Evolutionary conservation across 2,888 invertebrate genomes (phyloP), one percentile per base, ranked within the genome.

Genomic region (Formica aserva): DNA sequence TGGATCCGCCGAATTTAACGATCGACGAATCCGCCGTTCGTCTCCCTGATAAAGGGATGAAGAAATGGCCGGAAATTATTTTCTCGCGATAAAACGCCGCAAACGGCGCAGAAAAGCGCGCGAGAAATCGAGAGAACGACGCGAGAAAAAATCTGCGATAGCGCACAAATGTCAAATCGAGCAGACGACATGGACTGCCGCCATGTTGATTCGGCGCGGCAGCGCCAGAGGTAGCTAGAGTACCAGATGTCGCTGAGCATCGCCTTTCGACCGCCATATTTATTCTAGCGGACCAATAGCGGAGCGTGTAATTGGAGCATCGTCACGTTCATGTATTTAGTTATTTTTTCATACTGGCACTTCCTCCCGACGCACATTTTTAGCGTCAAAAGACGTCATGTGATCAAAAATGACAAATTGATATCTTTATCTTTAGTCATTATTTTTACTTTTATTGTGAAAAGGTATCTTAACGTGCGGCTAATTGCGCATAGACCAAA

Each of bases 101-200:
- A 26, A 26, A 26, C 1, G 22, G 0, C 29, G 18, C 4, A 3
- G 41, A 3, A 13, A 32, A 2, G 29, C 29, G n/a, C 26, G 60
- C n/a, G 32, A 13, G 45, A 66, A 22, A 22, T 41, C 22, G 52
- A 52, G n/a, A 8, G 18, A 52, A 22, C 6, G 75, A 13, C 41
- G 3, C 45, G 41, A 22, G 45, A 18, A 18, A 45, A 26, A 22
- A 48, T 22, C 13, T 3, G 32, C 75, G 45, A 57, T 55, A 57
- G 45, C 69, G 38, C 15, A 57, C n/a, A 83, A 67, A 84, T 90
- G 90, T 90, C 90, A 88, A 75, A 86, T 5, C 2, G 72, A 90
- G 90, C 91, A 90, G 90, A 90, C 91, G 90, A 90, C 82, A 55
- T 45, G 60, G n/a, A 45, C 41, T 22, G 52, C 22, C 82, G 86